phyloP scores from a whole-genome alignment of 2,888 invertebrate genomes.

The Meghimatium bilineatum region DNA sequence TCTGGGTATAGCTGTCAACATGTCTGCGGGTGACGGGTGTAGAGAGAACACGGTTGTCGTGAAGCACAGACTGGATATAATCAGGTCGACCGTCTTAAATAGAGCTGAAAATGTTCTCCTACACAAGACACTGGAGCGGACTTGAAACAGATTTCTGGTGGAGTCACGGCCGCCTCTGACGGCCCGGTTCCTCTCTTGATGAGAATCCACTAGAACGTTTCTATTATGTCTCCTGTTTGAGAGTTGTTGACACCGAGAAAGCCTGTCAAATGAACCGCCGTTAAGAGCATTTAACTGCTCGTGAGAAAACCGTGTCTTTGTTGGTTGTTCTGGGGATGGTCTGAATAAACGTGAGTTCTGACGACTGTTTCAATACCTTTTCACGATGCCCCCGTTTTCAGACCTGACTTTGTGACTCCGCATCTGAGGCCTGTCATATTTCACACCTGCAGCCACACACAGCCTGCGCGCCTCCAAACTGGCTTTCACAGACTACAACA shows the following conservation, averaged over 20 bases:
- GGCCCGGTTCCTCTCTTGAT: constrained; percentile 7
- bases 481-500: constrained; percentile 14
- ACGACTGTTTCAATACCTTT: constrained; percentile 36
- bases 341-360: constrained; percentile 27
- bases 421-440: neutral
- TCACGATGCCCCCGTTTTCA: constrained; percentile 34
- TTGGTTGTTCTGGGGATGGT: constrained; percentile 37
- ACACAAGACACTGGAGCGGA: constrained; percentile 37
- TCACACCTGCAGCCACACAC: constrained; percentile 42
- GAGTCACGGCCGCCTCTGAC: constrained; percentile 29
- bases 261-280: constrained; percentile 56
- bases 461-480: neutral
- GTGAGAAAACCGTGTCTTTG: constrained; percentile 34
- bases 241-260: constrained; percentile 24
- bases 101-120: constrained; percentile 56
- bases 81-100: constrained; percentile 51
- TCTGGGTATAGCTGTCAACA: constrained; percentile 34
- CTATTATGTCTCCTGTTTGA: constrained; percentile 4
- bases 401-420: constrained; percentile 13
- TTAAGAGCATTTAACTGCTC: constrained; percentile 50
- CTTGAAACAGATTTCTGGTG: constrained; percentile 34
- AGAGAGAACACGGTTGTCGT: constrained; percentile 36
- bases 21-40: constrained; percentile 44
- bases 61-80: constrained; percentile 36
- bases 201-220: constrained; percentile 5